Percentiles rank a stretch among this genome's conserved stretches.
Evolutionary conservation across 2,888 invertebrate genomes (phyloP).

Genomic region (Palloptera scutellata): DNA sequence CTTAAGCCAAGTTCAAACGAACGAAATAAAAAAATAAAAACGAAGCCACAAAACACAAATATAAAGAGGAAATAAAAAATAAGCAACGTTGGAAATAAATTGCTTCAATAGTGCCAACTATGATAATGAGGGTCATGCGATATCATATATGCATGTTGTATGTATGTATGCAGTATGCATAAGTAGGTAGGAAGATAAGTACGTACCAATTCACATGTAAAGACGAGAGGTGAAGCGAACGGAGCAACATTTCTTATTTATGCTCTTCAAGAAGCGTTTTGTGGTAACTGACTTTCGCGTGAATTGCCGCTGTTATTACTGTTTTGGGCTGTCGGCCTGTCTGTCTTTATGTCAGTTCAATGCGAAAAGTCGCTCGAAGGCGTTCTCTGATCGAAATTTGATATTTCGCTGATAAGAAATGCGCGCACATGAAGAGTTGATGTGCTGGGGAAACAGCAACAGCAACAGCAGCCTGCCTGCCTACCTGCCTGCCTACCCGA

Average conservation of each 20-base stretch:
- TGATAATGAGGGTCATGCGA: slow-evolving; percentile 62
- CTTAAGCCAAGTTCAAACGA: slow-evolving; percentile 32
- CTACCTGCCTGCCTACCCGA: background rate
- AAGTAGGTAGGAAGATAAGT: background rate
- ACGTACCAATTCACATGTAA: background rate
- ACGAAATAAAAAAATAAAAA: background rate
- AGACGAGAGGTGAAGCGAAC: slow-evolving; percentile 4
- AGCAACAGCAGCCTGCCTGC: slow-evolving; percentile 1
- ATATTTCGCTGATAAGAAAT: slow-evolving; percentile 61
- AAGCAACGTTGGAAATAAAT: slow-evolving; percentile 45
- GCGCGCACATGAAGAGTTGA: slow-evolving; percentile 35
- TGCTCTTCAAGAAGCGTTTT: slow-evolving; percentile 35
- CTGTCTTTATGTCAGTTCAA: slow-evolving; percentile 31
- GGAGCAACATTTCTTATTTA: slow-evolving; percentile 28
- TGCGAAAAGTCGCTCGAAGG: slow-evolving; percentile 50
- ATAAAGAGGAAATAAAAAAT: slow-evolving; percentile 15
- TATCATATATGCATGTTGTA: slow-evolving; percentile 46
- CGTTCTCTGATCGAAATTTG: slow-evolving; percentile 63
- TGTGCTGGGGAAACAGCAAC: slow-evolving; percentile 22
- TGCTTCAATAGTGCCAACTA: slow-evolving; percentile 61
- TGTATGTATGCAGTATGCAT: background rate
- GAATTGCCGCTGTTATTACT: slow-evolving; percentile 26
- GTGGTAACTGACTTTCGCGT: slow-evolving; percentile 36
- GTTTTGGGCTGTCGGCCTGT: slow-evolving; percentile 22
- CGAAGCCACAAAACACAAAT: slow-evolving; percentile 5